Base-by-base conservation (phyloP, 1,140 invertebrate species). In the Odontomachus brunneus region DNA sequence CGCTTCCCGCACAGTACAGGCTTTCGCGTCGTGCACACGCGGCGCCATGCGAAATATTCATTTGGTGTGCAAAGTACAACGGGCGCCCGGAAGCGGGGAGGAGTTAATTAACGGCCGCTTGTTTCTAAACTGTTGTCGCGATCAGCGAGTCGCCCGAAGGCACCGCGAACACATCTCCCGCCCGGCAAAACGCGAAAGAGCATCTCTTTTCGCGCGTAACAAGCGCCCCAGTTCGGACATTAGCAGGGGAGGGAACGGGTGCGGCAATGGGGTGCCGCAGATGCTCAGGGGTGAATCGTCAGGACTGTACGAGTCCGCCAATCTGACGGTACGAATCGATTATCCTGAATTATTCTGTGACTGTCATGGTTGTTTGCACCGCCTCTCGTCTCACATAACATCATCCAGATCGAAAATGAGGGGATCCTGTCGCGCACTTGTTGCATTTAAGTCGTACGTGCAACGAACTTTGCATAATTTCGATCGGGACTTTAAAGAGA, bases 151-250 rank as follows among this genome's bases (percentile, higher is more conserved):
- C 19, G 33, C 17, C n/a, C 26, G 49, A 67, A 57, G 51, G 74
- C 62, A 33, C 33, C 29, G 44, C 74, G 19, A 78, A 67, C 29
- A 33, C 29, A 26, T 22, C 53, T 65, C 14, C 48, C 26, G 22
- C 5, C 22, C 65, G 44, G 26, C 14, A 49, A 78, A 67, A 55
- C 74, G 33, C n/a, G 66, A 53, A 76, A 55, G 62, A 55, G 62
- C 33, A 67, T 0, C 62, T 57, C 63, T 66, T 65, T 66, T 69
- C 75, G 51, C 29, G 29, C n/a, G 69, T 80, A 80, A 80, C 75
- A 69, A 57, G 65, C 51, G 48, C 51, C 19, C 63, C 11, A 69
- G 44, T 69, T 80, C 26, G 19, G 24, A 24, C 51, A 80, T 80
- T 80, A 80, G 51, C 26, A 22, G n/a, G 48, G 49, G 44, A 12